phyloP scores from a whole-genome alignment of 2,113 vertebrate species.

The Gulo gulo region DNA sequence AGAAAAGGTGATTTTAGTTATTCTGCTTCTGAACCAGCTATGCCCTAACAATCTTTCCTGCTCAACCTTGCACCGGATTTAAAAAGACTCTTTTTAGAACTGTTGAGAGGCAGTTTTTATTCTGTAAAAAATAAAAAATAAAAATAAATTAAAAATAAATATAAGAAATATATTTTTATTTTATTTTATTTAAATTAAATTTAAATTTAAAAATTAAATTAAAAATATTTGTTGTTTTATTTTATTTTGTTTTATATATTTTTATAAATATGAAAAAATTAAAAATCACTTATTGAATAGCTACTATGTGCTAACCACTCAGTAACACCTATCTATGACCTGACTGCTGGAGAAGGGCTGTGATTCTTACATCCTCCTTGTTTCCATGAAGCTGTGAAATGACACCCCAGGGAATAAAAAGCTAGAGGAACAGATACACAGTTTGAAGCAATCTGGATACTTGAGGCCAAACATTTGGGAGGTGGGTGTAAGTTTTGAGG shows the following conservation, averaged over 20 bases:
- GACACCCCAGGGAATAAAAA: background rate
- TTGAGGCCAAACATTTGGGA: background rate
- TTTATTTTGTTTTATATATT: no score
- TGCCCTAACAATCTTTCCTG: background rate
- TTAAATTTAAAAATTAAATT: no score
- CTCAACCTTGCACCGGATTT: background rate
- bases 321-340: background rate
- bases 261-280: background rate
- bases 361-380: background rate
- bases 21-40: background rate
- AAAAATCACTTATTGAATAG: background rate
- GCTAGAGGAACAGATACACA: background rate
- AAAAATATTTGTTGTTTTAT: no score
- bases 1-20: background rate
- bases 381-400: slow-evolving; percentile 17
- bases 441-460: background rate
- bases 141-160: background rate
- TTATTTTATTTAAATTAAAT: no score
- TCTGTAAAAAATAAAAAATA: slow-evolving; percentile 22
- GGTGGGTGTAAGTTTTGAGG: background rate
- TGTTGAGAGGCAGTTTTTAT: background rate
- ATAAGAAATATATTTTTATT: no score
- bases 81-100: background rate
- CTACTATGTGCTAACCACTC: background rate
- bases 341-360: background rate